Percentiles rank a stretch among this genome's conserved stretches.
Evolutionary conservation across 1,140 invertebrate species (phyloP).

Genomic region (Eupristina koningsbergeri): DNA sequence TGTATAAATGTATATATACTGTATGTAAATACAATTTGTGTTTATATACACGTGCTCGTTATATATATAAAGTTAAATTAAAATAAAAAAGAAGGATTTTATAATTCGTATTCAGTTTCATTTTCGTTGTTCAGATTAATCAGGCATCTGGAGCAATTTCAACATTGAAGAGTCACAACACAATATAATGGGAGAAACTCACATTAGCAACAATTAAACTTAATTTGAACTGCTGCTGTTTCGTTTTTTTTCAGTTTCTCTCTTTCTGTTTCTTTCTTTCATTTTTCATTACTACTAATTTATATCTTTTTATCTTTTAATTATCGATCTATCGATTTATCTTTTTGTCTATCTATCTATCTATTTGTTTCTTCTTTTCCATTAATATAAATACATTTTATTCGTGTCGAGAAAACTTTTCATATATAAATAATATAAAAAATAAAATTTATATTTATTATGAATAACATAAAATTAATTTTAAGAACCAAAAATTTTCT

Average conservation of each 20-base stretch:
- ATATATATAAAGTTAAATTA: background rate
- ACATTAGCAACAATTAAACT: conserved; percentile 71
- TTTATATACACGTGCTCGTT: too few relatives aligned
- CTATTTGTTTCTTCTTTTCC: too few relatives aligned
- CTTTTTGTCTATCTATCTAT: background rate
- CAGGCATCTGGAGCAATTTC: conserved; percentile 50
- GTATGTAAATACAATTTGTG: too few relatives aligned
- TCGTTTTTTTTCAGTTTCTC: conserved; percentile 29
- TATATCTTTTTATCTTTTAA: too few relatives aligned
- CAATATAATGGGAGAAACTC: conserved; percentile 55
- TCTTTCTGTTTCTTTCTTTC: conserved; percentile 53
- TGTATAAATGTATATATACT: too few relatives aligned
- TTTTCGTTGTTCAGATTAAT: background rate
- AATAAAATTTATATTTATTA: conserved; percentile 2
- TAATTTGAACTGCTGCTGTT: conserved; percentile 64
- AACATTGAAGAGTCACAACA: conserved; percentile 59
- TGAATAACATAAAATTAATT: background rate
- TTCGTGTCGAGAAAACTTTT: too few relatives aligned
- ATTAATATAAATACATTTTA: too few relatives aligned
- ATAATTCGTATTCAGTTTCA: background rate
- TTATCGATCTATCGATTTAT: conserved; percentile 35
- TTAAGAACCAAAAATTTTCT: background rate
- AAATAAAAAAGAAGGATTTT: background rate
- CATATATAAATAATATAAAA: too few relatives aligned
- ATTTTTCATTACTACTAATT: background rate